A percentile compares a stretch with the other conserved stretches of the same genome.
phyloP scores from a whole-genome alignment of 2,888 invertebrate species.

The Perithous albicinctus region DNA sequence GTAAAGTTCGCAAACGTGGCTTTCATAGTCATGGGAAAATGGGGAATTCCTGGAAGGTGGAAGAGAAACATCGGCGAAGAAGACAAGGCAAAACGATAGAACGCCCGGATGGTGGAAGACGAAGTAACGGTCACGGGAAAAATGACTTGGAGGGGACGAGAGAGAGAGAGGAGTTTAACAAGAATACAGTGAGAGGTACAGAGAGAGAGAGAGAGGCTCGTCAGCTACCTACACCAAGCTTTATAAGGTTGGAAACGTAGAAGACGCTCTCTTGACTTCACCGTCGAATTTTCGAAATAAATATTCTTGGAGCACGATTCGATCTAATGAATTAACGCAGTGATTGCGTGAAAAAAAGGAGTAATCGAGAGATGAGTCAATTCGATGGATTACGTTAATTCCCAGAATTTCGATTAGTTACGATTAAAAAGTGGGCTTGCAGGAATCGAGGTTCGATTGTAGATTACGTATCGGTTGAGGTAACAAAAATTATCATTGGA shows the following conservation, averaged over 20 bases:
- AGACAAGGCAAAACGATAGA: conserved; percentile 1
- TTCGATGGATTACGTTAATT: too few species aligned
- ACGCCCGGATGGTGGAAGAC: conserved; percentile 31
- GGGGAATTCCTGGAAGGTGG: conserved; percentile 40
- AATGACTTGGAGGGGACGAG: conserved; percentile 35
- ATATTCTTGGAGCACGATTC: background rate
- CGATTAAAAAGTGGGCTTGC: too few species aligned
- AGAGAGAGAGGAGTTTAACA: background rate
- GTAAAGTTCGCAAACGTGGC: background rate
- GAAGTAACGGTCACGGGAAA: conserved; percentile 59
- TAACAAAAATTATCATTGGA: too few species aligned
- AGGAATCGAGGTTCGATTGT: too few species aligned
- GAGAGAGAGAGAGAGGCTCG: background rate
- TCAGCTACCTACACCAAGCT: conserved; percentile 23
- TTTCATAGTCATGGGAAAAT: conserved; percentile 37
- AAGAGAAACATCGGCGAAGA: conserved; percentile 2
- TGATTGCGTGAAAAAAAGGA: background rate
- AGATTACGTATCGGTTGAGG: too few species aligned
- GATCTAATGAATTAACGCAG: background rate
- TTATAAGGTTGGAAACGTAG: conserved; percentile 39
- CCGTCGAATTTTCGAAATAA: background rate
- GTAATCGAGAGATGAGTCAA: too few species aligned
- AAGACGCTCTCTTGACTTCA: background rate
- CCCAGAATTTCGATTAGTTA: too few species aligned
- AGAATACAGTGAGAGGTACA: conserved; percentile 5